phyloP scores from a whole-genome alignment of 2,888 invertebrate genomes.

The Pandemis heparana region DNA sequence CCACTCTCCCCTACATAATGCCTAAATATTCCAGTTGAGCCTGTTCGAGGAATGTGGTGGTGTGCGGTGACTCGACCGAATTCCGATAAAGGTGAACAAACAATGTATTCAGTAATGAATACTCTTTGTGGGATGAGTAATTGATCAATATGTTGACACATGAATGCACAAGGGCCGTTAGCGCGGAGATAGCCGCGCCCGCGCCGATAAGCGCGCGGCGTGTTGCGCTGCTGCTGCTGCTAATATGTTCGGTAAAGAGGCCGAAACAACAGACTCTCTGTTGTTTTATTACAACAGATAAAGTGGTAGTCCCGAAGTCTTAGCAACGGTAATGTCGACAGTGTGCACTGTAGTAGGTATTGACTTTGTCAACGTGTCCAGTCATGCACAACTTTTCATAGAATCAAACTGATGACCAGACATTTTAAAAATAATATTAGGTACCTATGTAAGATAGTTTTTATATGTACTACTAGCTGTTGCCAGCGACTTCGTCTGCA shows the following conservation, averaged over 20 bases:
- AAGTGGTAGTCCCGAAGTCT: constrained; percentile 10
- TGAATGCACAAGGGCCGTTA: constrained; percentile 29
- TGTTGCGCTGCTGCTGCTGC: neutral
- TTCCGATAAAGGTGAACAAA: constrained; percentile 26
- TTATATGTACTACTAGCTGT: no score
- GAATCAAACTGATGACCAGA: no score
- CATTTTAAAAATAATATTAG: no score
- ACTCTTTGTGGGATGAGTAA: neutral
- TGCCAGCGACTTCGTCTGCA: no score
- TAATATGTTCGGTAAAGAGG: neutral
- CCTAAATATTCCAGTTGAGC: no score
- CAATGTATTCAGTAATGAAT: neutral
- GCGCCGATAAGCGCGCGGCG: constrained; percentile 14
- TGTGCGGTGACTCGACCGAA: constrained; percentile 6
- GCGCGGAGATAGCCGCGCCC: neutral
- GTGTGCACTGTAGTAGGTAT: neutral
- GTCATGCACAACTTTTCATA: no score
- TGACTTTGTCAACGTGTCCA: no score
- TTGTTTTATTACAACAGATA: constrained; percentile 31
- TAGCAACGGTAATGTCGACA: neutral
- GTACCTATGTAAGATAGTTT: no score
- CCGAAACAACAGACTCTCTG: constrained; percentile 20
- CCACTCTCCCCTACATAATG: no score
- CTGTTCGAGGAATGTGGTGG: neutral
- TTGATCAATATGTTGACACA: constrained; percentile 4